Base-by-base conservation (phyloP, 2,797 vertebrate genomes). In the Champsocephalus gunnari region DNA sequence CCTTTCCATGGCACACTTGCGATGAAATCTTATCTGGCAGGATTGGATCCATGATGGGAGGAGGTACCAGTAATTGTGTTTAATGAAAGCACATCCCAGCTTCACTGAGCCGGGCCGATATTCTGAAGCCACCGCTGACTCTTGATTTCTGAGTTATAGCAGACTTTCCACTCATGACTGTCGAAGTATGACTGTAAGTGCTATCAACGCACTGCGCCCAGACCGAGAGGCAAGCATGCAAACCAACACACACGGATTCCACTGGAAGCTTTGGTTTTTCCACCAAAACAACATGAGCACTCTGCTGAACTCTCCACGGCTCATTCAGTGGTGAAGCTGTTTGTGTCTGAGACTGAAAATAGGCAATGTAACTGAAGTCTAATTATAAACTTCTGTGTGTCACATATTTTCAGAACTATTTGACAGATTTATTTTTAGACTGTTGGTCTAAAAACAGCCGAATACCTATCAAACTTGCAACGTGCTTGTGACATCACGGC, bases 371-470 rank as follows among this genome's bases (percentile, higher is more conserved):
- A 86, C 66, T 71, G 69, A 74, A 41, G 70, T 53, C 86, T 92
- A 93, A 87, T 87, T 93, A 94, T 93, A 94, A 80, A 71, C 55
- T 64, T 24, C 70, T 34, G 66, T 45, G 59, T 87, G 86, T 92
- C 83, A 83, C 72, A 83, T 69, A 61, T 89, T 86, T 84, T 80
- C 77, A 85, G 82, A 83, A 76, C 57, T 44, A 47, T 77, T 77
- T 87, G 91, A 91, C 87, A 71, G 78, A 83, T 88, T 90, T 91
- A 73, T 92, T 91, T 93, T 93, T 88, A 86, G 85, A 83, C 80
- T 77, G 53, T 73, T 85, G 83, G 83, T 87, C 92, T 94, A 93
- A 94, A 94, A 94, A 92, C 86, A 85, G 89, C 72, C 72, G 79
- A 57, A 91, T 87, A 88, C 76, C 63, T 92, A 92, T 87, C 81